Conservation (phyloP, 2,888 invertebrate species). For the Drosophila nr. medialis region DNA sequence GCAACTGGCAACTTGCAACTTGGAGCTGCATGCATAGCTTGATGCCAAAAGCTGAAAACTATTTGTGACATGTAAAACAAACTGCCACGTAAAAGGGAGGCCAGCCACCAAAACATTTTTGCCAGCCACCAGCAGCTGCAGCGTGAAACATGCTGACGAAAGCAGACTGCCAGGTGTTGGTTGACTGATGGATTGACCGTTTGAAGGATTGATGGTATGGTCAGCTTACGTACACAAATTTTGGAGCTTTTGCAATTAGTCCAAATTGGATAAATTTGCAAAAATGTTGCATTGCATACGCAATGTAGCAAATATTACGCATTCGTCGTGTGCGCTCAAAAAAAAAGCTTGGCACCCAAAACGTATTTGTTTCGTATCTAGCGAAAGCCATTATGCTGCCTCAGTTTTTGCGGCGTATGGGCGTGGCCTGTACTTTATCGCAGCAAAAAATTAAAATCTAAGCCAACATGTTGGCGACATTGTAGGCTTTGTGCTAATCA, state of each 20-base stretch:
- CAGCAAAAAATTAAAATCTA: constrained; percentile 75
- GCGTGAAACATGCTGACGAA: background rate
- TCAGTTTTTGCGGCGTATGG: background rate
- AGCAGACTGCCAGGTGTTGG: constrained; percentile 15
- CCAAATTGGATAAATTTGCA: constrained; percentile 19
- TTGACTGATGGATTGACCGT: constrained; percentile 41
- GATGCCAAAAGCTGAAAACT: constrained; percentile 45
- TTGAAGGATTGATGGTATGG: constrained; percentile 21
- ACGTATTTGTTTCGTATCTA: background rate
- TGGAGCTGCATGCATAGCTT: constrained; percentile 22
- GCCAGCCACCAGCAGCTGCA: constrained; percentile 2
- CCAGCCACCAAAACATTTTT: constrained; percentile 7
- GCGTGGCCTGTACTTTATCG: constrained; percentile 53
- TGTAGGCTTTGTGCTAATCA: constrained; percentile 73
- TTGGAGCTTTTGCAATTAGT: constrained; percentile 29
- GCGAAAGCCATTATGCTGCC: background rate
- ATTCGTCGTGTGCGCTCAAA: constrained; percentile 8
- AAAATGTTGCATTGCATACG: constrained; percentile 1
- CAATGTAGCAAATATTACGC: background rate
- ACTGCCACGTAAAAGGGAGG: constrained; percentile 14
- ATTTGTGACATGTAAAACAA: constrained; percentile 64
- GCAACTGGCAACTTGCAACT: constrained; percentile 1
- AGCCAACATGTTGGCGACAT: constrained; percentile 50
- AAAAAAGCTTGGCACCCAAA: background rate
- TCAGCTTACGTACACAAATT: constrained; percentile 1